Conservation (phyloP, 2,113 vertebrate genomes). For the Notarius quadriscutis region DNA sequence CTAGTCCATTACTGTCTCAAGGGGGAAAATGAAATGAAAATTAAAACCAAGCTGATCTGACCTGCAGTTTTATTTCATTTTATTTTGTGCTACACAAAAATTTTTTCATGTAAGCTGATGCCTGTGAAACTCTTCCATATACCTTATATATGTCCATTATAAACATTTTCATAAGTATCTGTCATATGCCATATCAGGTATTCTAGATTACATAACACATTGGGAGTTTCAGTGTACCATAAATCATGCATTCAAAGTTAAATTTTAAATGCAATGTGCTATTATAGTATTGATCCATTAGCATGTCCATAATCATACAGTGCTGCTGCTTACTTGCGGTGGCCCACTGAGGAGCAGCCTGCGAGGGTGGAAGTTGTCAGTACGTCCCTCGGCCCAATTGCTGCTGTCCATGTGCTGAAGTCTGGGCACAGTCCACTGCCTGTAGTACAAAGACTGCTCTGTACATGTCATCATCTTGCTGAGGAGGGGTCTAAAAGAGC, state of each 20-base stretch:
- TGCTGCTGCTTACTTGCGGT: slow-evolving; percentile 81
- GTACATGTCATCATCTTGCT: slow-evolving; percentile 98
- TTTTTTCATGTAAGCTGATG: too few relatives aligned
- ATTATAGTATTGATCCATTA: background rate
- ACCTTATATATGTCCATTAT: background rate
- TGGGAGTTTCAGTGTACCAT: background rate
- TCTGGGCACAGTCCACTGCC: slow-evolving; percentile 91
- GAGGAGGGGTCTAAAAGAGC: slow-evolving; percentile 91
- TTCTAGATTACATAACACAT: background rate
- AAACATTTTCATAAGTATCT: background rate
- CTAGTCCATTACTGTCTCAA: too few relatives aligned
- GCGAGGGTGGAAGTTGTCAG: slow-evolving; percentile 91
- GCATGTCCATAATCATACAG: background rate
- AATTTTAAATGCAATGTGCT: background rate
- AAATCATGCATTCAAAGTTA: background rate
- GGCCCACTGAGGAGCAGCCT: slow-evolving; percentile 92
- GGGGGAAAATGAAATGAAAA: too few relatives aligned
- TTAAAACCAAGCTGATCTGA: too few relatives aligned
- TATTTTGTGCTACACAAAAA: background rate
- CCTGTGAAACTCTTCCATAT: too few relatives aligned
- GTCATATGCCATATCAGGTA: background rate
- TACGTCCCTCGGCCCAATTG: slow-evolving; percentile 83
- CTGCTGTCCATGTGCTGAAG: slow-evolving; percentile 92
- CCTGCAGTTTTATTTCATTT: too few relatives aligned
- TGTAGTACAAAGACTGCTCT: slow-evolving; percentile 95